A percentile compares a stretch with the other conserved stretches of the same genome.
Conservation (phyloP, 2,888 invertebrate genomes). For the Lysandra coridon region DNA sequence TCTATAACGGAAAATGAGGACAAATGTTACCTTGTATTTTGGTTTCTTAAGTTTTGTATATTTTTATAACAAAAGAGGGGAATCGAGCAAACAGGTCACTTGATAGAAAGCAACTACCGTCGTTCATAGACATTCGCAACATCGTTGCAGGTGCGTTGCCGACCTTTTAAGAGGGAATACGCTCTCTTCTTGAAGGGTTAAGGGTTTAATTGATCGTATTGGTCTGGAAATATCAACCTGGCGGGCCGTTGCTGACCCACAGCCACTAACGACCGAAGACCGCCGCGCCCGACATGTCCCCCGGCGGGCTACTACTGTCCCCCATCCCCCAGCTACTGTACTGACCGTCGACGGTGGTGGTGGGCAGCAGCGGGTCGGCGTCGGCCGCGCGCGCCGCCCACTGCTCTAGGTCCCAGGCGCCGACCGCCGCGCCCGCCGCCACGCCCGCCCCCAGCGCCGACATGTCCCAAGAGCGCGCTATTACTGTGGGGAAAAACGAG, state of each 20-base stretch:
- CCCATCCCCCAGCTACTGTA: neutral
- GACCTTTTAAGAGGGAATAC: too few species aligned
- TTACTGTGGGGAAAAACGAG: constrained; percentile 70
- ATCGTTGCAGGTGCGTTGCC: too few species aligned
- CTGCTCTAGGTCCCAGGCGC: constrained; percentile 66
- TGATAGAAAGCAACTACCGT: too few species aligned
- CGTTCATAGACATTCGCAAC: too few species aligned
- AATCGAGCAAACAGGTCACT: too few species aligned
- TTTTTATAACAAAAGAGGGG: too few species aligned
- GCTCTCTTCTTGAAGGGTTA: too few species aligned
- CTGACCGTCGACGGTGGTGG: constrained; percentile 87
- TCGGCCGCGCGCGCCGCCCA: constrained; percentile 73
- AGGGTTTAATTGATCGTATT: too few species aligned
- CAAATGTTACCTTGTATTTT: neutral
- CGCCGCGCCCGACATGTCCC: too few species aligned
- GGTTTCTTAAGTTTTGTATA: too few species aligned
- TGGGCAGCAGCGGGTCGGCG: constrained; percentile 89
- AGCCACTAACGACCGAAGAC: neutral
- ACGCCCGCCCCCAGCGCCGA: constrained; percentile 96
- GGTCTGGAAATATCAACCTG: too few species aligned
- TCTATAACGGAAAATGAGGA: constrained; percentile 71
- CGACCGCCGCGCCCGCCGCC: constrained; percentile 91
- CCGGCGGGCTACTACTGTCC: too few species aligned
- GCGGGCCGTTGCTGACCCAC: neutral
- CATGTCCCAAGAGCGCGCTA: constrained; percentile 92